Evolutionary conservation across 2,888 invertebrate species (phyloP).

Genomic region (Protophormia terraenovae): DNA sequence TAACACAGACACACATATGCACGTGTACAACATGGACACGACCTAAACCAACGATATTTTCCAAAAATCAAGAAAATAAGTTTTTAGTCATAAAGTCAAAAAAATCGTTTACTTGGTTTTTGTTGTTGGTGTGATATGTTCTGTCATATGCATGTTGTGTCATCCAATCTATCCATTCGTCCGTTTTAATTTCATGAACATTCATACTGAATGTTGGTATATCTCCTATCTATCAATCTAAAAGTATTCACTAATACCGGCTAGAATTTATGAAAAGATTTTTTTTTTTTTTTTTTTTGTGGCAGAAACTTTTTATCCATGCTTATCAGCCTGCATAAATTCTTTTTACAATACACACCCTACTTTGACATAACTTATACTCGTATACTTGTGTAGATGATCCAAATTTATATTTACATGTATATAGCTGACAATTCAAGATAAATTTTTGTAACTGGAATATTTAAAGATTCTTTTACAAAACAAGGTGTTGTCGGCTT

Average conservation of each 20-base stretch:
- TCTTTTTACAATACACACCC: slow-evolving; percentile 1
- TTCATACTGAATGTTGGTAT: too few relatives aligned
- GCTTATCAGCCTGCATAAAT: slow-evolving; percentile 9
- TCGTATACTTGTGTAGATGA: not conserved
- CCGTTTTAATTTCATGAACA: not conserved
- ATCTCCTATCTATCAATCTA: slow-evolving; percentile 34
- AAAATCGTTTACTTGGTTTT: not conserved
- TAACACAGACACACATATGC: not conserved
- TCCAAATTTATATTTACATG: not conserved
- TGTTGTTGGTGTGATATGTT: not conserved
- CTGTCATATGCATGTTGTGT: slow-evolving; percentile 21
- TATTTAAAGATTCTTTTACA: not conserved
- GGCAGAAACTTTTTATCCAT: not conserved
- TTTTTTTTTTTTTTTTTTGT: not conserved
- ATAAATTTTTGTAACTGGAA: not conserved
- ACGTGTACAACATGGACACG: not conserved
- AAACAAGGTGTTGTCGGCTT: not conserved
- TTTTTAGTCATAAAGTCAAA: not conserved
- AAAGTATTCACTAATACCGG: not conserved
- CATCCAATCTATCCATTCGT: slow-evolving; percentile 34
- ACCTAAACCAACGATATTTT: not conserved
- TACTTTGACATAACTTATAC: not conserved
- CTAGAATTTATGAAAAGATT: too few relatives aligned
- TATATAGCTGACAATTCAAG: not conserved
- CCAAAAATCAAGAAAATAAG: not conserved